Percentiles rank a stretch among this genome's conserved stretches.
phyloP scores from a whole-genome alignment of 2,113 vertebrate genomes.

The Astur gentilis region DNA sequence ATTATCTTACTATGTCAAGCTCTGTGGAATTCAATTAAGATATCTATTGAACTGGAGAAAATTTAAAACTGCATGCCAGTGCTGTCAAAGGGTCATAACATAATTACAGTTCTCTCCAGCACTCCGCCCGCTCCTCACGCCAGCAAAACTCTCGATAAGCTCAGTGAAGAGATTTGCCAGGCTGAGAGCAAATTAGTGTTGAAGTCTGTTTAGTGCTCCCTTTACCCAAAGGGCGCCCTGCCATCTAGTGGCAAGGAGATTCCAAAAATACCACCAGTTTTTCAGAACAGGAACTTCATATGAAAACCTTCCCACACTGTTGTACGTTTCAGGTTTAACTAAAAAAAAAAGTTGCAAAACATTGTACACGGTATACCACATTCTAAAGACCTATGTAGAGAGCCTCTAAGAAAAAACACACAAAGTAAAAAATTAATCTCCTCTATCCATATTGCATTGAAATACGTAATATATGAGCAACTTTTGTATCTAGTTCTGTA shows the following conservation, averaged over 20 bases:
- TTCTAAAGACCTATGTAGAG: neutral
- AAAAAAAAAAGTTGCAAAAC: neutral
- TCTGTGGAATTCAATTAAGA: neutral
- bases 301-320: neutral
- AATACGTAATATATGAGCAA: neutral
- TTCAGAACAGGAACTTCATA: neutral
- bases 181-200: neutral
- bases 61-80: neutral
- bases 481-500: neutral
- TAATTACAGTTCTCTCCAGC: neutral
- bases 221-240: constrained; percentile 41
- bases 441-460: neutral
- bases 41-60: neutral
- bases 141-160: neutral
- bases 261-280: neutral
- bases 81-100: neutral
- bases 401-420: neutral
- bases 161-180: neutral
- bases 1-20: neutral
- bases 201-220: neutral
- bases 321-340: neutral
- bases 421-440: neutral
- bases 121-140: neutral
- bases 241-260: constrained; percentile 66
- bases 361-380: neutral